Conservation (phyloP, 2,113 vertebrate species). For the Halichoerus grypus region DNA sequence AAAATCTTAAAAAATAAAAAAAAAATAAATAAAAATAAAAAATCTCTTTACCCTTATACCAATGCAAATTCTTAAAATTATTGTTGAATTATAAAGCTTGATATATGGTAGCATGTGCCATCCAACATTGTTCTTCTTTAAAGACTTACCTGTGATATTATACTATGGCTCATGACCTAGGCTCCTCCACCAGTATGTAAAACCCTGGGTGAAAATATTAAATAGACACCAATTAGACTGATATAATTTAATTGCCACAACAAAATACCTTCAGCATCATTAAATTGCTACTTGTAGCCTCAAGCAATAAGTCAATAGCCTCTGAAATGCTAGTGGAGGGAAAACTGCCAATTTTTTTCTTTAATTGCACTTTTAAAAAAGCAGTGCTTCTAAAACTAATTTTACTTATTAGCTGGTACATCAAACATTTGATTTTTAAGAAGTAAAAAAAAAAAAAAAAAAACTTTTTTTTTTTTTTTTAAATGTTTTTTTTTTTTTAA, state of each 20-base stretch:
- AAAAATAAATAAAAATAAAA: no score
- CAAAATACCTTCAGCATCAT: background rate
- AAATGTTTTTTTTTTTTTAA: no score
- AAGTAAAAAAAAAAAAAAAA: background rate
- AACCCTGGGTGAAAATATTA: background rate
- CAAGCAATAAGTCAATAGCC: background rate
- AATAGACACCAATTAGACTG: background rate
- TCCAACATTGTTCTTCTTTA: background rate
- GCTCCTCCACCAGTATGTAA: background rate
- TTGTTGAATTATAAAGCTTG: background rate
- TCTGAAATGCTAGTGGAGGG: background rate
- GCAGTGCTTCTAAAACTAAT: background rate
- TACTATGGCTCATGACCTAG: background rate
- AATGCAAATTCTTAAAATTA: background rate
- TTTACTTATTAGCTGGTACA: background rate
- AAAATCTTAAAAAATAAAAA: background rate
- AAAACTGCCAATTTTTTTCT: background rate
- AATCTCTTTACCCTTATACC: background rate
- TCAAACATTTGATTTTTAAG: background rate
- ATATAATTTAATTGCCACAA: background rate
- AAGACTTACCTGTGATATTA: background rate
- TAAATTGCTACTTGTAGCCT: background rate
- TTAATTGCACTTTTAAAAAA: background rate
- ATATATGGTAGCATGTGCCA: background rate
- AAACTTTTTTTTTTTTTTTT: no score